Conservation (phyloP, 2,113 vertebrate species). For the Smithornis capensis region DNA sequence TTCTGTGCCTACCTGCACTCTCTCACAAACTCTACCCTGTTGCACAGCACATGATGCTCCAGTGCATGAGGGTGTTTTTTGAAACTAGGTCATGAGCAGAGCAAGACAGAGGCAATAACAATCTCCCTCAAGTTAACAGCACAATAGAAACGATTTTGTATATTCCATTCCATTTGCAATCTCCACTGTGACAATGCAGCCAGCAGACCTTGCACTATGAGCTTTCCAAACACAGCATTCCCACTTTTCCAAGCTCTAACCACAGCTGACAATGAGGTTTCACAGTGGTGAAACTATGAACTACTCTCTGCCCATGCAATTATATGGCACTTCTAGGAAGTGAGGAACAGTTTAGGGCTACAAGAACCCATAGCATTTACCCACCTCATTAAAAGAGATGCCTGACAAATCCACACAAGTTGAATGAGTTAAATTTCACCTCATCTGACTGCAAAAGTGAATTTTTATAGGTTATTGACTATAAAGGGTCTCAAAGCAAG, state of each 20-base stretch:
- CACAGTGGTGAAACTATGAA: not conserved
- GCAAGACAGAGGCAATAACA: not conserved
- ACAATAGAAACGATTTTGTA: not conserved
- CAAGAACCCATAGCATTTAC: not conserved
- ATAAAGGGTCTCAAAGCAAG: not conserved
- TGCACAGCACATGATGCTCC: not conserved
- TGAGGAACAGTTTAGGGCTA: rapidly evolving
- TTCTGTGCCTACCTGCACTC: not conserved
- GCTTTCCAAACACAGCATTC: not conserved
- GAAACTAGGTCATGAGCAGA: not conserved
- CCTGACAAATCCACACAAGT: not conserved
- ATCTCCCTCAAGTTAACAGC: not conserved
- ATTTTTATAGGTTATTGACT: not conserved
- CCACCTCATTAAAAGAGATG: not conserved
- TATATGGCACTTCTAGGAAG: not conserved
- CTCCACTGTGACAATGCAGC: not conserved
- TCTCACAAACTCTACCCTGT: not conserved
- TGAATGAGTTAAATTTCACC: not conserved
- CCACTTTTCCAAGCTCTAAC: not conserved
- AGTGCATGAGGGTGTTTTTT: rapidly evolving
- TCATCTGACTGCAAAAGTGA: not conserved
- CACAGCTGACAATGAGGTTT: not conserved
- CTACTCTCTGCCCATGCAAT: not conserved
- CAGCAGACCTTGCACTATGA: not conserved
- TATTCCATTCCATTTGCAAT: not conserved